Evolutionary conservation across 2,113 vertebrate species (phyloP).

Genomic region (Nerophis ophidion): DNA sequence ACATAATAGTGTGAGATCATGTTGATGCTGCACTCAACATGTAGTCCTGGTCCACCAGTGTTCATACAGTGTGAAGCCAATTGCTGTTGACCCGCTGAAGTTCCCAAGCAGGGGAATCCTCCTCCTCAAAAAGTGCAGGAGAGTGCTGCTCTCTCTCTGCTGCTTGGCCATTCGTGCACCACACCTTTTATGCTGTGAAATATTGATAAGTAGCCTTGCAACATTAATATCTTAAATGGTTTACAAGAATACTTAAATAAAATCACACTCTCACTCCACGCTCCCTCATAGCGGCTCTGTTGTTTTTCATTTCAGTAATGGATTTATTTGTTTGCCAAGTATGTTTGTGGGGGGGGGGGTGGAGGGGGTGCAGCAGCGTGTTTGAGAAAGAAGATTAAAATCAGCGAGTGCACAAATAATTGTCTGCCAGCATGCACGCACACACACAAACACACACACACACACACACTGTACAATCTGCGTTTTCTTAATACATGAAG

Average conservation of each 20-base stretch:
- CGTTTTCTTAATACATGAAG: neutral
- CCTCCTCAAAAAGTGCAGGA: conserved; percentile 12
- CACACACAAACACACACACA: no score
- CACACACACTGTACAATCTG: no score
- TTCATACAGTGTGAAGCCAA: no score
- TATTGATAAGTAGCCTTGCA: conserved; percentile 99
- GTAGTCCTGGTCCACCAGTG: no score
- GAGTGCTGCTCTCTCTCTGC: conserved; percentile 48
- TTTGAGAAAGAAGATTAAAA: conserved; percentile 43
- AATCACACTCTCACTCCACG: conserved; percentile 73
- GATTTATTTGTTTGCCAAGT: conserved; percentile 63
- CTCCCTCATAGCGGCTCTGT: conserved; percentile 61
- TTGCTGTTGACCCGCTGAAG: no score
- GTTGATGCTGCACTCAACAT: no score
- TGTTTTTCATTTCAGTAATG: conserved; percentile 93
- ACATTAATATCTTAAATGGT: conserved; percentile 99
- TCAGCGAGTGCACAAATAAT: conserved; percentile 30
- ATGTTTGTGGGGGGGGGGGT: neutral
- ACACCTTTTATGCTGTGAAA: conserved; percentile 95
- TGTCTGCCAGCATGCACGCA: neutral
- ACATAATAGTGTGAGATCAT: no score
- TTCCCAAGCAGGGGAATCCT: no score
- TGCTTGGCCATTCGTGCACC: conserved; percentile 40
- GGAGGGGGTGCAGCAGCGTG: neutral
- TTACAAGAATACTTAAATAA: conserved; percentile 99